Conservation (phyloP, 2,797 vertebrate species). For the Pseudotriccus pelzelni region DNA sequence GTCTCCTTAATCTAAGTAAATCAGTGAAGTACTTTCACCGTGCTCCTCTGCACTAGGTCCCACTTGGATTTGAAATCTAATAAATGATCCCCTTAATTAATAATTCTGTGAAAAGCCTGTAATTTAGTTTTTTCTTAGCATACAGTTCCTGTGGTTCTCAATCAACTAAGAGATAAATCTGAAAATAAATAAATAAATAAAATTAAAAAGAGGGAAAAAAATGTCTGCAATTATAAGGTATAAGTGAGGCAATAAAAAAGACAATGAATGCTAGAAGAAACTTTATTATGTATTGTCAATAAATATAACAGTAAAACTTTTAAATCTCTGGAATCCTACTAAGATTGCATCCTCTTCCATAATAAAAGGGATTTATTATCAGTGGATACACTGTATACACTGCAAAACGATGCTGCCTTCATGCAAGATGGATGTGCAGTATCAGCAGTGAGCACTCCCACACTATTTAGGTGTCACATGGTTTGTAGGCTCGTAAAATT, state of each 20-base stretch:
- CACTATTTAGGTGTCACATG: conserved; percentile 1
- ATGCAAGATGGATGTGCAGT: neutral
- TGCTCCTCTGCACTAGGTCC: neutral
- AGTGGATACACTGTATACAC: neutral
- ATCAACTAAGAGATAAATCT: neutral
- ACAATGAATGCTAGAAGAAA: neutral
- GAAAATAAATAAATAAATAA: neutral
- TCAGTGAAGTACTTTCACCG: neutral
- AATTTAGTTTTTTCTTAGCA: neutral
- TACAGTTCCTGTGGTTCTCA: neutral
- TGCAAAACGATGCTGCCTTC: neutral
- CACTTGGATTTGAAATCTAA: neutral
- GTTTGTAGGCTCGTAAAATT: neutral
- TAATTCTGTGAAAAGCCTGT: neutral
- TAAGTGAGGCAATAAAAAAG: neutral
- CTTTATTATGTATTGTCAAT: neutral
- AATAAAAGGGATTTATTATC: neutral
- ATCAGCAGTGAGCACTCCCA: neutral
- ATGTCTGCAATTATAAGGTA: neutral
- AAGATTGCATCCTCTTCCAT: neutral
- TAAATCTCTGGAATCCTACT: neutral
- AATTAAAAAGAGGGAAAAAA: fast-evolving
- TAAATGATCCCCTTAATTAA: neutral
- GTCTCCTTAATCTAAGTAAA: neutral
- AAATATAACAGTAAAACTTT: neutral